phyloP scores from a whole-genome alignment of 2,797 vertebrate species.

The Chelidonichthys spinosus region DNA sequence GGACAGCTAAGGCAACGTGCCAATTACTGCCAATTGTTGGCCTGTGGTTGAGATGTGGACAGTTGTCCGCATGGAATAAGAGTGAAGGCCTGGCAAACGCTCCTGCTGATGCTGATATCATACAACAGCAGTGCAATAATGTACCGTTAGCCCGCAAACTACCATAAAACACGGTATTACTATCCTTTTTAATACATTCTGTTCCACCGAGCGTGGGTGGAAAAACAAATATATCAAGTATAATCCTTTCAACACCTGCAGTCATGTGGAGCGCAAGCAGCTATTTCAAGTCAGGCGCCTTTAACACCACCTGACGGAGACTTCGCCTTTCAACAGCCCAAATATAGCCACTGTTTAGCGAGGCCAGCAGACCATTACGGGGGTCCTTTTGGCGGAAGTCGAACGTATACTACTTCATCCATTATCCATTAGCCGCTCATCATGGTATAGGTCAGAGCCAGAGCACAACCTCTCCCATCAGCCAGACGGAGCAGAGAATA shows the following conservation, averaged over 20 bases:
- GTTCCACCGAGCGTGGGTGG: slow-evolving; percentile 5
- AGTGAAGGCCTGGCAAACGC: slow-evolving; percentile 68
- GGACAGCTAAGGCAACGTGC: slow-evolving; percentile 83
- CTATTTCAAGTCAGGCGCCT: slow-evolving; percentile 32
- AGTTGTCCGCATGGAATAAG: slow-evolving; percentile 83
- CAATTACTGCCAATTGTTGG: slow-evolving; percentile 89
- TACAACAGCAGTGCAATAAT: slow-evolving; percentile 54
- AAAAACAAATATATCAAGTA: slow-evolving; percentile 3
- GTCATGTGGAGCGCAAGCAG: background rate
- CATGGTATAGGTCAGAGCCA: slow-evolving; percentile 75
- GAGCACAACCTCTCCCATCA: slow-evolving; percentile 72
- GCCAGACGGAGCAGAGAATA: slow-evolving; percentile 44
- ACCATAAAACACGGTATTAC: slow-evolving; percentile 28
- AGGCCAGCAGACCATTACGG: slow-evolving; percentile 65
- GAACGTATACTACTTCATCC: slow-evolving; percentile 78
- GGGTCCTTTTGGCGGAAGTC: slow-evolving; percentile 64
- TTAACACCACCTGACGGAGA: slow-evolving; percentile 51
- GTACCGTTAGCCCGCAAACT: slow-evolving; percentile 24
- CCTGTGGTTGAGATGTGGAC: slow-evolving; percentile 86
- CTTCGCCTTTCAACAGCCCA: slow-evolving; percentile 53
- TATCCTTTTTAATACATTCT: slow-evolving; percentile 8
- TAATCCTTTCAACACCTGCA: slow-evolving; percentile 12
- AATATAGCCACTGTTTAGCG: slow-evolving; percentile 69
- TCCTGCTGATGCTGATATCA: slow-evolving; percentile 65
- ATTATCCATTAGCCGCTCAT: slow-evolving; percentile 82